A percentile compares a stretch with the other conserved stretches of the same genome.
phyloP scores from a whole-genome alignment of 2,888 invertebrate species.

The Acanthopleura granulata region DNA sequence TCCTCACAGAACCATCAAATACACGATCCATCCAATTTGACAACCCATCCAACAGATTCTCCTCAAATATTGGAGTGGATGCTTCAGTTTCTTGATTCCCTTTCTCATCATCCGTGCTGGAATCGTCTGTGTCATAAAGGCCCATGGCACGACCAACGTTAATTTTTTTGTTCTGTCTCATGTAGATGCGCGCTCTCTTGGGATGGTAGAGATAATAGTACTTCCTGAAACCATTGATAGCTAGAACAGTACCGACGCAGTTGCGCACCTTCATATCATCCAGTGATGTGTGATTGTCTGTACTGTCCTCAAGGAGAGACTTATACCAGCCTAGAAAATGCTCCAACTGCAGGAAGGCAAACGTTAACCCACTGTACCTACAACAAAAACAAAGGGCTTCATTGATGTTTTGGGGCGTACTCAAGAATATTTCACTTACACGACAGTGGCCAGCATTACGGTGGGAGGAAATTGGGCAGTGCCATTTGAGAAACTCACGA shows the following conservation, averaged over 20 bases:
- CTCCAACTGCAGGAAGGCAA: slow-evolving; percentile 93
- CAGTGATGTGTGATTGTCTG: slow-evolving; percentile 81
- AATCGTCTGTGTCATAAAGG: slow-evolving; percentile 39
- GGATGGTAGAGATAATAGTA: slow-evolving; percentile 98
- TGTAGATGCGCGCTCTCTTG: slow-evolving; percentile 49
- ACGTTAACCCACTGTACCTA: slow-evolving; percentile 96
- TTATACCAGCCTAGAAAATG: slow-evolving; percentile 95
- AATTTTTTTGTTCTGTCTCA: slow-evolving; percentile 35
- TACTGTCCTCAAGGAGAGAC: slow-evolving; percentile 82
- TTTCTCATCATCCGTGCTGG: slow-evolving; percentile 35
- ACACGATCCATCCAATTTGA: slow-evolving; percentile 97
- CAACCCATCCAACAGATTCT: slow-evolving; percentile 79
- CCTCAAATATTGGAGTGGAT: slow-evolving; percentile 44
- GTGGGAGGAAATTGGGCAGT: no score
- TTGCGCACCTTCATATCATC: slow-evolving; percentile 86
- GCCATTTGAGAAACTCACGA: no score
- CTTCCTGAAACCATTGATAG: slow-evolving; percentile 95
- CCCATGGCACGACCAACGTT: slow-evolving; percentile 31
- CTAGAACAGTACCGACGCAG: slow-evolving; percentile 92
- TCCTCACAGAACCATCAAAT: slow-evolving; percentile 95
- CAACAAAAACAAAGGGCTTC: neutral
- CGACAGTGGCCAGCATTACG: no score
- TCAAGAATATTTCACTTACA: no score
- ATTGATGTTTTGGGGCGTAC: no score
- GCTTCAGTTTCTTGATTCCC: slow-evolving; percentile 33